phyloP scores from a whole-genome alignment of 2,113 vertebrate genomes.

The Panthera leo region DNA sequence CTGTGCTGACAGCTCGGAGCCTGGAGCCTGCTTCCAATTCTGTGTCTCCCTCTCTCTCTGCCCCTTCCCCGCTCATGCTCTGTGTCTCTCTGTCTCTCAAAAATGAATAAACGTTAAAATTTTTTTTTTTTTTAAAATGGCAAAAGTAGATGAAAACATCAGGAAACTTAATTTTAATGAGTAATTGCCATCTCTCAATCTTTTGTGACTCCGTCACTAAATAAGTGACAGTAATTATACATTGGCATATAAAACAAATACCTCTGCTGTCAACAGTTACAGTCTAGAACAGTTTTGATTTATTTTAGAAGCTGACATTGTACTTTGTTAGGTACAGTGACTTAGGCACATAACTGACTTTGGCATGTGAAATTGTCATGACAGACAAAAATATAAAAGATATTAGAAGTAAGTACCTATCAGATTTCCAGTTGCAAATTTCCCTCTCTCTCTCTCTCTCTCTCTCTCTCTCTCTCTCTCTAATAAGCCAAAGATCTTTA shows the following conservation, averaged over 20 bases:
- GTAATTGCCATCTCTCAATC: slow-evolving; percentile 26
- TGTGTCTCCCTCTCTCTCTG: too few species aligned
- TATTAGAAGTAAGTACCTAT: neutral
- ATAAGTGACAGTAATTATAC: neutral
- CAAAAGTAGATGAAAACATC: neutral
- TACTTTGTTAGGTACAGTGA: neutral
- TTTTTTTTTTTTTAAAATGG: too few species aligned
- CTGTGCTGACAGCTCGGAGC: too few species aligned
- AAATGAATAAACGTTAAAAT: too few species aligned
- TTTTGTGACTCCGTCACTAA: slow-evolving; percentile 14
- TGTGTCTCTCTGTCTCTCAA: too few species aligned
- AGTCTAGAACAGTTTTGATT: neutral
- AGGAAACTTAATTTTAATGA: neutral
- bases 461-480: neutral
- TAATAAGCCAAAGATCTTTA: slow-evolving; percentile 5
- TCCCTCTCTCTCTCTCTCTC: neutral
- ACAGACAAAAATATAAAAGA: slow-evolving; percentile 29
- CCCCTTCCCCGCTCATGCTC: too few species aligned
- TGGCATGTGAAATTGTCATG: neutral
- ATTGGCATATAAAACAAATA: neutral
- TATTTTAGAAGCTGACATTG: slow-evolving; percentile 37
- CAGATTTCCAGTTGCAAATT: neutral
- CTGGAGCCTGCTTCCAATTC: too few species aligned
- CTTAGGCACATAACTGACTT: neutral
- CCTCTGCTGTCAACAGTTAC: neutral